Percentiles rank a stretch among this genome's conserved stretches.
Conservation (phyloP, 2,113 vertebrate genomes). For the Myocastor coypus region DNA sequence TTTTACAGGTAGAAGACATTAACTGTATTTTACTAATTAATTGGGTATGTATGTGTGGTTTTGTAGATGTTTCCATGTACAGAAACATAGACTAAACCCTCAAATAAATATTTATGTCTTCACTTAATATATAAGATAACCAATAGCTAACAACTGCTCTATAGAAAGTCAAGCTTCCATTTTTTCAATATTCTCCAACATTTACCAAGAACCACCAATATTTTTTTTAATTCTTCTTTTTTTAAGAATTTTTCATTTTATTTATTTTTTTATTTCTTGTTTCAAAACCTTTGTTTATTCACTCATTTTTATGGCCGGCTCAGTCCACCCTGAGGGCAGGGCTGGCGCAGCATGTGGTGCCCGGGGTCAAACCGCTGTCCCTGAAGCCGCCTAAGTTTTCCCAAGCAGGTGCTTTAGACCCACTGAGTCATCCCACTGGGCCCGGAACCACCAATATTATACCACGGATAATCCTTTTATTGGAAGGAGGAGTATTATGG, state of each 20-base stretch:
- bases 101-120: slow-evolving; percentile 48
- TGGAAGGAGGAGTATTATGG: background rate
- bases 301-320: too few species aligned
- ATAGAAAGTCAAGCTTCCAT: slow-evolving; percentile 2
- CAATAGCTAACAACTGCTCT: slow-evolving; percentile 4
- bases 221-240: too few species aligned
- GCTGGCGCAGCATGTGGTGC: too few species aligned
- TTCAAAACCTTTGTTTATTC: too few species aligned
- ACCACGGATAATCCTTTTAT: background rate
- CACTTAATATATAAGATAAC: slow-evolving; percentile 49
- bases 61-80: slow-evolving; percentile 2
- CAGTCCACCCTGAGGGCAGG: too few species aligned
- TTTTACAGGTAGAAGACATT: slow-evolving; percentile 56
- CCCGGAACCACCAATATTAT: too few species aligned
- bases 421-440: too few species aligned
- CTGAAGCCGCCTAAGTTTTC: too few species aligned
- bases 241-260: too few species aligned
- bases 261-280: too few species aligned
- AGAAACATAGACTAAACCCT: slow-evolving; percentile 45
- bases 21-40: background rate
- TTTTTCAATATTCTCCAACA: slow-evolving; percentile 31
- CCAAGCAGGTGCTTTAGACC: too few species aligned
- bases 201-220: background rate
- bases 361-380: too few species aligned
- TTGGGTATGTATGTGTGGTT: background rate